These are phyloP conservation scores for Pachypeltis micranthus DNA, from an alignment of 1,140 invertebrate genomes.

Conservation along the genomic window DNA sequence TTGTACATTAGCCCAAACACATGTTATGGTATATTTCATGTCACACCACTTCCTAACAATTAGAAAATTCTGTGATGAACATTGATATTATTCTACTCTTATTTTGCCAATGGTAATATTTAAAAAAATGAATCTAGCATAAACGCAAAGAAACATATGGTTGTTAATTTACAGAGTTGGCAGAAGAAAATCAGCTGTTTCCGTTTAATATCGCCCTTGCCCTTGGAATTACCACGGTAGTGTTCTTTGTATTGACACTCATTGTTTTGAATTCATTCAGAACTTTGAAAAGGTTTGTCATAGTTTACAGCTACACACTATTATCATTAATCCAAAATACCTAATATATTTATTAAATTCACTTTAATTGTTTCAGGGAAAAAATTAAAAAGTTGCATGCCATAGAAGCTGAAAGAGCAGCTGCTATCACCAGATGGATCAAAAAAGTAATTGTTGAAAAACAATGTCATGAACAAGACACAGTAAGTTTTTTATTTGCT, in stretches of 20 bases:
- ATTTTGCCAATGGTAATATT: too few relatives aligned
- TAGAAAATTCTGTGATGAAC: too few relatives aligned
- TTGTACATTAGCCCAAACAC: too few relatives aligned
- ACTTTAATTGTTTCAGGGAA: conserved; percentile 39
- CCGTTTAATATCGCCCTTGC: background rate
- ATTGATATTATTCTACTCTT: too few relatives aligned
- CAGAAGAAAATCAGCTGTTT: background rate
- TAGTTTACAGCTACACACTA: too few relatives aligned
- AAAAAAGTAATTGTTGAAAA: conserved; percentile 78
- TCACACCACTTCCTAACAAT: too few relatives aligned
- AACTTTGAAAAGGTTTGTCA: conserved; percentile 9
- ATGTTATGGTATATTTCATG: too few relatives aligned
- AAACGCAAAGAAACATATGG: too few relatives aligned
- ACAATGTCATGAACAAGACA: conserved; percentile 40
- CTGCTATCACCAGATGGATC: conserved; percentile 69
- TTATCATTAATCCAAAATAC: too few relatives aligned
- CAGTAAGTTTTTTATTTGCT: too few relatives aligned
- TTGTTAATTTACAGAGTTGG: background rate
- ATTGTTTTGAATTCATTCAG: conserved; percentile 14
- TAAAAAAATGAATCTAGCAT: too few relatives aligned
- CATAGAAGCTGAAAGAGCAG: conserved; percentile 59
- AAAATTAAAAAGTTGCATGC: conserved; percentile 64
- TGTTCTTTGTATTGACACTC: conserved; percentile 6
- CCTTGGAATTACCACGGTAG: conserved; percentile 1
- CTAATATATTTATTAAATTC: too few relatives aligned